Conservation (phyloP, 1,140 invertebrate species). For the Drosophila prosaltans region DNA sequence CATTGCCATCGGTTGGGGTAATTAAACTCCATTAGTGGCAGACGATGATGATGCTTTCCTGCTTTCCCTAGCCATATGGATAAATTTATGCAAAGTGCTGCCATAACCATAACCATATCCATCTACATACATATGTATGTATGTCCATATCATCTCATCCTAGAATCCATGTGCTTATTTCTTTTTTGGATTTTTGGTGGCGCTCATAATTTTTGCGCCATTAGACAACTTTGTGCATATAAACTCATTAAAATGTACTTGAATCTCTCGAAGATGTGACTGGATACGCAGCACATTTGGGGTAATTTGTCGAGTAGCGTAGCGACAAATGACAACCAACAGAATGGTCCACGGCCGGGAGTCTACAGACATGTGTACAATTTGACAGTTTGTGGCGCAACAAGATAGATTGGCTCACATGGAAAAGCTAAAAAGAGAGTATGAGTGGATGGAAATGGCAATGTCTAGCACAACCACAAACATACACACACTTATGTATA, state of each 20-base stretch:
- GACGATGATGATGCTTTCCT: conserved; percentile 32
- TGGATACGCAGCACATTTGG: conserved; percentile 55
- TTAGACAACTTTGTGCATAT: conserved; percentile 71
- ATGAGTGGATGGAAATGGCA: conserved; percentile 44
- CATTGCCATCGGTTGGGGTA: conserved; percentile 45
- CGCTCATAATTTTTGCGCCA: conserved; percentile 79
- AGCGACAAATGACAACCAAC: conserved; percentile 65
- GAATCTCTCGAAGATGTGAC: conserved; percentile 65
- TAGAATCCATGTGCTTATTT: conserved; percentile 16
- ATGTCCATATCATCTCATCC: conserved; percentile 6
- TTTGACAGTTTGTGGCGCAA: conserved; percentile 74
- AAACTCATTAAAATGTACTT: conserved; percentile 81
- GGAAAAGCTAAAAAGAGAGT: conserved; percentile 9
- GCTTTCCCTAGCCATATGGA: conserved; percentile 29
- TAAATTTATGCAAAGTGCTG: conserved; percentile 69
- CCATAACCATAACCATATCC: conserved; percentile 26
- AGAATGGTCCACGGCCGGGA: conserved; percentile 17
- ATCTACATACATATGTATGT: conserved; percentile 2
- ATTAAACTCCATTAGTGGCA: conserved; percentile 75
- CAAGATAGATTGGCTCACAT: conserved; percentile 68
- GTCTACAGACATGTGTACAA: conserved; percentile 57
- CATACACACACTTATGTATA: conserved; percentile 18
- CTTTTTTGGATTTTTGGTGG: conserved; percentile 33
- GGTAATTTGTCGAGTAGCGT: conserved; percentile 69
- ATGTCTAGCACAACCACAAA: conserved; percentile 39